phyloP scores from a whole-genome alignment of 2,797 vertebrate genomes.

The Ataeniobius toweri region DNA sequence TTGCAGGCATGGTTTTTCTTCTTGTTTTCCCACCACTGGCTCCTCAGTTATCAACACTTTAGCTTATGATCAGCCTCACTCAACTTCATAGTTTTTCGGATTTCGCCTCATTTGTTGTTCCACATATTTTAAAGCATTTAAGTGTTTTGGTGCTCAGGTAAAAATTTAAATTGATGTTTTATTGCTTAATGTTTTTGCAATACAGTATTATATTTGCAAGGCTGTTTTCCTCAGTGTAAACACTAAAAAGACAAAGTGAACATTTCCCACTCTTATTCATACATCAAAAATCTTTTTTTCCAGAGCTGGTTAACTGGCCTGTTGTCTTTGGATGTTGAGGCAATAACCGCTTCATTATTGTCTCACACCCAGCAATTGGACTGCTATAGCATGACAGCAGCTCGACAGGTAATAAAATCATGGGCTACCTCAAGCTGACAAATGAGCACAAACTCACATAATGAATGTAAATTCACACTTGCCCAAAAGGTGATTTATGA shows the following conservation, averaged over 20 bases:
- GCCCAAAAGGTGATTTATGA: constrained; percentile 50
- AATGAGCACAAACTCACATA: constrained; percentile 36
- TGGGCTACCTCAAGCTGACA: constrained; percentile 59
- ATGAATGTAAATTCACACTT: constrained; percentile 1
- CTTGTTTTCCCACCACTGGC: neutral
- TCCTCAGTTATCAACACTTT: neutral
- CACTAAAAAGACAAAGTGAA: constrained; percentile 26
- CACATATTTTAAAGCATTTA: neutral
- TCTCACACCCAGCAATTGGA: constrained; percentile 61
- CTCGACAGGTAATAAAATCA: constrained; percentile 71
- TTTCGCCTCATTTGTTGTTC: no score
- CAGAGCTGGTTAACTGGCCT: constrained; percentile 52
- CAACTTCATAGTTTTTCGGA: neutral
- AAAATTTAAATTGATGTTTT: neutral
- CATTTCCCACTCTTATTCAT: neutral
- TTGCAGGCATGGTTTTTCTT: neutral
- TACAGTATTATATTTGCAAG: constrained; percentile 2
- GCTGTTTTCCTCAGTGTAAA: neutral
- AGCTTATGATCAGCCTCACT: neutral
- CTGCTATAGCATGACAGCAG: constrained; percentile 67
- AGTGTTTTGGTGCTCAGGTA: neutral
- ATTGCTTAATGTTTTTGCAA: neutral
- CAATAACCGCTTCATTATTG: constrained; percentile 76
- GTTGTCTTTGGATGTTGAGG: constrained; percentile 66
- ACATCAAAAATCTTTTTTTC: constrained; percentile 13